Percentiles rank a stretch among this genome's conserved stretches.
Evolutionary conservation across 2,113 vertebrate genomes (phyloP).

Genomic region (Cyanistes caeruleus): DNA sequence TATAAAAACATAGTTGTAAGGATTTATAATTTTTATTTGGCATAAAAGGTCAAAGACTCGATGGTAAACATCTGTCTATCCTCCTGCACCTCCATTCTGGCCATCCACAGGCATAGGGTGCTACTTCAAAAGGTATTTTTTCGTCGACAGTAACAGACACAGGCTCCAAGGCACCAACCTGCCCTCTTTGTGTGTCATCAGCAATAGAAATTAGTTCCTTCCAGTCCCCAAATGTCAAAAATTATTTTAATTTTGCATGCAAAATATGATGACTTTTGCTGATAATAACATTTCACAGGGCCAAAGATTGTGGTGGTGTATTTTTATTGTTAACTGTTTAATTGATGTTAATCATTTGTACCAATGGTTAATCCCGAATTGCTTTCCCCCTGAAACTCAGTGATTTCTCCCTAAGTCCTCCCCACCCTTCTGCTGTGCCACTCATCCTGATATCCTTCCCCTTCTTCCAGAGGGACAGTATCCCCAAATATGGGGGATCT

Average conservation of each 20-base stretch:
- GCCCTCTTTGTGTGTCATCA: background rate
- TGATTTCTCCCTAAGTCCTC: too few relatives aligned
- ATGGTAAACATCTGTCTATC: background rate
- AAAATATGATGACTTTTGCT: background rate
- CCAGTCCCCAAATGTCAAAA: background rate
- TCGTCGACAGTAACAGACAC: background rate
- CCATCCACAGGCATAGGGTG: fast-evolving
- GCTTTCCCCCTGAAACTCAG: too few relatives aligned
- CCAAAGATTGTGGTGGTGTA: background rate
- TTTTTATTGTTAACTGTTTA: too few relatives aligned
- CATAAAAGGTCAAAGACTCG: background rate
- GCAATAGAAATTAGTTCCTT: background rate
- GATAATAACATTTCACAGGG: background rate
- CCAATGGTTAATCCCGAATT: too few relatives aligned
- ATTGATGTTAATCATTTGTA: too few relatives aligned
- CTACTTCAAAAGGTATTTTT: background rate
- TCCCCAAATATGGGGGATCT: too few relatives aligned
- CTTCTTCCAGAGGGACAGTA: too few relatives aligned
- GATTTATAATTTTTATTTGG: background rate
- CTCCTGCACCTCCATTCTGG: background rate
- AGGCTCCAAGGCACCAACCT: background rate
- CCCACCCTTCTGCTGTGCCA: too few relatives aligned
- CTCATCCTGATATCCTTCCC: too few relatives aligned
- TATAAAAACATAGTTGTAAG: background rate
- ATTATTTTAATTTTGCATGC: background rate